These are phyloP conservation scores for Rhea americana DNA, from an alignment of 2,113 vertebrate genomes.

Conservation along the genomic window DNA sequence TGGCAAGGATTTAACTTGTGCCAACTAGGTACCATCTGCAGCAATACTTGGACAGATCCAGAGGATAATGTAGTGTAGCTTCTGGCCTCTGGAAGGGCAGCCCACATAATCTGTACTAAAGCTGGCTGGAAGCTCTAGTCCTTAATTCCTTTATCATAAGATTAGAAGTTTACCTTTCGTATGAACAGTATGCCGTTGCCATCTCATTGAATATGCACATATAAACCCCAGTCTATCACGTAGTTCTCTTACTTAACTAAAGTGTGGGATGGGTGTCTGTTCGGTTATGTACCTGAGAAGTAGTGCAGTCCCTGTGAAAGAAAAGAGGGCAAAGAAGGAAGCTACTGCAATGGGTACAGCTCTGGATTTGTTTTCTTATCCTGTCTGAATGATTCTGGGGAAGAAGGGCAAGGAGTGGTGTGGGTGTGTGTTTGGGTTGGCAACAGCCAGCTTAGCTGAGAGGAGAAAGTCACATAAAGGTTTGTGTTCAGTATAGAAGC, in stretches of 20 bases:
- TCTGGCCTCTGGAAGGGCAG: not conserved
- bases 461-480: not conserved
- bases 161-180: not conserved
- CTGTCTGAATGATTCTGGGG: not conserved
- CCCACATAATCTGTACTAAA: not conserved
- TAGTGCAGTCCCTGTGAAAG: not conserved
- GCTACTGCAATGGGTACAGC: not conserved
- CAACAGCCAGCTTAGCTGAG: not conserved
- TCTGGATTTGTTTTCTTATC: not conserved
- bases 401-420: not conserved
- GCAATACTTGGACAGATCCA: not conserved
- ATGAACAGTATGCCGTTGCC: not conserved
- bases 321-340: not conserved
- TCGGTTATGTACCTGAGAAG: not conserved
- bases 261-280: not conserved
- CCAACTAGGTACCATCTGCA: not conserved
- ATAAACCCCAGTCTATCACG: not conserved
- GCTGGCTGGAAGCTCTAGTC: not conserved
- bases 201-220: not conserved
- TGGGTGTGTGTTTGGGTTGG: not conserved
- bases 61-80: not conserved
- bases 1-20: not conserved
- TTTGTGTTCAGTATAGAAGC: not conserved
- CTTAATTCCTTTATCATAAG: rapidly evolving
- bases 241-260: not conserved